Base-by-base conservation (phyloP, 2,888 invertebrate species). In the Himalopsyche japonica region DNA sequence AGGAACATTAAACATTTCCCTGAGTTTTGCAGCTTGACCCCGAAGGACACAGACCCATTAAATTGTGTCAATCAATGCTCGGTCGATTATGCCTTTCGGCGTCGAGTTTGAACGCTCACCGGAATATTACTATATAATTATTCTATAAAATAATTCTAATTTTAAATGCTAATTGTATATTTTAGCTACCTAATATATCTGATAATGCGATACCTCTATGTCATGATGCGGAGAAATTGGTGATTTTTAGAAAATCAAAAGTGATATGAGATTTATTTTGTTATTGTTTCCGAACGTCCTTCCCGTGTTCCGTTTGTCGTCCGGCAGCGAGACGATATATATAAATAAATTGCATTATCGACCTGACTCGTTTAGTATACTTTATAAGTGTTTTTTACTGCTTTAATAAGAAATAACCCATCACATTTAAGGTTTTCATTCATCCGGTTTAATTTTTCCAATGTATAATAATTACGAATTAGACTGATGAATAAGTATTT, bases 181-280 rank as follows among this genome's bases (percentile, higher is more conserved):
- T 70, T 70, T 70, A 70, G 70, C 70, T 70, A 70, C 70, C 24
- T 70, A 70, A 70, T 70, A 70, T 70, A 70, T 70, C 70, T 70
- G 70, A 70, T 70, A 70, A 70, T 70, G 70, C 70, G 70, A 70
- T 70, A 70, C 70, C 70, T 70, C 70, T 70, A 70, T 27, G 70
- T 70, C 70, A 70, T 70, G 70, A 70, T 70, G 70, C 70, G 70
- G 70, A 70, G 70, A 70, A 70, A 70, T 70, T 27, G 70, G 70
- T 70, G 80, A 80, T 80, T 80, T 80, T 80, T 80, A 80, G 80
- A 80, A 80, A 80, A 80, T 80, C 80, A 70, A 70, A 70, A 70
- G 70, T 70, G 70, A 70, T 70, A 70, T 70, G 70, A 70, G 70
- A 70, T 70, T 70, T 70, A 70, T 70, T 70, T 70, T 70, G 70